phyloP scores from a whole-genome alignment of 2,113 vertebrate genomes.

The Nansenia antarctica region DNA sequence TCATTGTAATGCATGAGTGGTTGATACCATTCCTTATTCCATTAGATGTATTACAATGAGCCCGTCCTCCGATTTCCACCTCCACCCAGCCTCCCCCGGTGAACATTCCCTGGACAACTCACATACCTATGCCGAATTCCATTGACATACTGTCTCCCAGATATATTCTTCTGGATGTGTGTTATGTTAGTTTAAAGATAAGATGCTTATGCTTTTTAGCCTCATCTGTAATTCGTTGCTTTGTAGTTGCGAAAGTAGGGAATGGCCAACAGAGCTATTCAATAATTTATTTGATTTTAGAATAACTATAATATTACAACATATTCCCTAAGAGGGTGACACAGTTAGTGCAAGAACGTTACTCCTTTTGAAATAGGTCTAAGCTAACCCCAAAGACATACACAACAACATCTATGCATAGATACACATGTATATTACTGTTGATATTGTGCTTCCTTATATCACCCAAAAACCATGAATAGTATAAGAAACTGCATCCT shows the following conservation, averaged over 20 bases:
- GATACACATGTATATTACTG: not conserved
- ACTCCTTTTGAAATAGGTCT: not conserved
- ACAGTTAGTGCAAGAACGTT: not conserved
- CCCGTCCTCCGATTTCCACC: too few relatives aligned
- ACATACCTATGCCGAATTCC: too few relatives aligned
- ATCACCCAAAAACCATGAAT: not conserved
- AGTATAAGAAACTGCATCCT: not conserved
- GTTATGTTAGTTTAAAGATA: too few relatives aligned
- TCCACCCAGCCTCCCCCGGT: too few relatives aligned
- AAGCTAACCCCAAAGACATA: not conserved
- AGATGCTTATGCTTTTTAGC: not conserved
- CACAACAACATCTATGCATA: not conserved
- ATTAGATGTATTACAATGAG: too few relatives aligned
- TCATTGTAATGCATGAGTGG: too few relatives aligned
- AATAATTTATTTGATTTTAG: not conserved
- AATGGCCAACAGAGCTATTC: not conserved
- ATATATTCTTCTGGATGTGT: too few relatives aligned
- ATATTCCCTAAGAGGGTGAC: not conserved
- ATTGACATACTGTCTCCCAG: too few relatives aligned
- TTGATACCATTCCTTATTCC: too few relatives aligned
- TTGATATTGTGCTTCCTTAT: not conserved
- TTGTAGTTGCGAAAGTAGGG: not conserved
- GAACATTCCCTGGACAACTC: too few relatives aligned
- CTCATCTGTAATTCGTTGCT: not conserved
- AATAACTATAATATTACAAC: not conserved